Evolutionary conservation across 2,888 invertebrate species (phyloP).

Genomic region (Alviniconcha strummeri): DNA sequence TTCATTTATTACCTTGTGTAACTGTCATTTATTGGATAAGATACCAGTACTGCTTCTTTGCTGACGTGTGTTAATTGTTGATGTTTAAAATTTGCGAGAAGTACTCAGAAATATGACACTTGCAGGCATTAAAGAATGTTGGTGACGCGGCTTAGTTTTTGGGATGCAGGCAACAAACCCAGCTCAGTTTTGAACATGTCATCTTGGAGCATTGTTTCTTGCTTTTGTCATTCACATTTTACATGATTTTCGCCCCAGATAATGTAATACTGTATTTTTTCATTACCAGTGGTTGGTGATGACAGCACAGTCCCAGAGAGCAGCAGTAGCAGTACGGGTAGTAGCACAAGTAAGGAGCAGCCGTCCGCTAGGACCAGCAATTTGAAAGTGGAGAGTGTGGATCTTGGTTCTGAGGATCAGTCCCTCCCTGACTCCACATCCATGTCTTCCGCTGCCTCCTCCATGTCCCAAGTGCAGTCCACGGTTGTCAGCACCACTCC

Average conservation of each 20-base stretch:
- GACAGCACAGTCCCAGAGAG: constrained; percentile 20
- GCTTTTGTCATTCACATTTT: too few relatives aligned
- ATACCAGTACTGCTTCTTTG: too few relatives aligned
- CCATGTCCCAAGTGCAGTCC: constrained; percentile 22
- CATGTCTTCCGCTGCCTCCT: constrained; percentile 5
- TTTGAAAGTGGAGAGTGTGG: constrained; percentile 18
- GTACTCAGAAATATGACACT: neutral
- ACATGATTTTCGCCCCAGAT: too few relatives aligned
- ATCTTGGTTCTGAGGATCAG: constrained; percentile 6
- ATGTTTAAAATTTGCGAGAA: neutral
- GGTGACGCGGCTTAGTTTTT: neutral
- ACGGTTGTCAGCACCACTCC: neutral
- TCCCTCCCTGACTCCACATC: constrained; percentile 16
- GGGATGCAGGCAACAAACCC: neutral
- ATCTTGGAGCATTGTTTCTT: neutral
- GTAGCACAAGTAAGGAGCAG: neutral
- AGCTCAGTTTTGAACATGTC: neutral
- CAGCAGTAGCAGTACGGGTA: neutral
- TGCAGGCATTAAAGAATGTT: neutral
- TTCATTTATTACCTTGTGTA: neutral
- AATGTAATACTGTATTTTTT: neutral
- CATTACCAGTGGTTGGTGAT: constrained; percentile 19
- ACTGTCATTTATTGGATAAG: neutral
- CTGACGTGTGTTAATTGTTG: neutral
- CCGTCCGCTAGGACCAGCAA: neutral